Base-by-base conservation (phyloP, 2,888 invertebrate species). In the Eulithis testata region DNA sequence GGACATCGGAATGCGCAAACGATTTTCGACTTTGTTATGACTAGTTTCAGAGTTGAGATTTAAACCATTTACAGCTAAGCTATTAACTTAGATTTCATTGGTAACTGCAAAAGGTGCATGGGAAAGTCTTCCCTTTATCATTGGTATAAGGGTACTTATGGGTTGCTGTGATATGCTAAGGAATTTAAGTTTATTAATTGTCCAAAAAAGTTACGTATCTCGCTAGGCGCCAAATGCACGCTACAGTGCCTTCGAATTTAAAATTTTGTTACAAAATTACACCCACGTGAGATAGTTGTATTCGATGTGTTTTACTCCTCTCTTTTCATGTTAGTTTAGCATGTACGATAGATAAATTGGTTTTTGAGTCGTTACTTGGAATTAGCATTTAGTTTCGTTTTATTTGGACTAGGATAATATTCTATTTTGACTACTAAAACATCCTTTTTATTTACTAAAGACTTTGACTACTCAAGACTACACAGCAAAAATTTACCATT, bases 201-300 rank as follows among this genome's bases (percentile, higher is more conserved):
- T 85, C 80, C 77, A 82, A 84, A 90, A 89, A 88, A 82, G 80
- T 81, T 83, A 80, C 85, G 85, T 87, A 87, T 89, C 89, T 88
- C 78, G 80, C 80, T 85, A 88, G 90, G 91, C 91, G 91, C 90
- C 91, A 90, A 91, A 90, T 88, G 89, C 88, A 84, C 81, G 87
- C 80, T 58, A 52, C 87, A 87, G 80, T 85, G 77, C 67, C 82
- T 83, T 81, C 79, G 78, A 82, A 76, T 79, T 86, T 80, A 77
- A 80, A 86, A 84, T 84, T 85, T 82, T 77, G 80, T 84, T 75
- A 76, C 75, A 74, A 69, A 81, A 77, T 82, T 79, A 63, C 66
- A 62, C 73, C 21, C 69, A 73, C 72, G 75, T 75, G 76, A 74
- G 73, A 71, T 53, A 73, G 64, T 71, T 69, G 62, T 69, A 69